Base-by-base conservation (phyloP, 92 coral and sea anemone genomes). In the Ricordea florida region DNA sequence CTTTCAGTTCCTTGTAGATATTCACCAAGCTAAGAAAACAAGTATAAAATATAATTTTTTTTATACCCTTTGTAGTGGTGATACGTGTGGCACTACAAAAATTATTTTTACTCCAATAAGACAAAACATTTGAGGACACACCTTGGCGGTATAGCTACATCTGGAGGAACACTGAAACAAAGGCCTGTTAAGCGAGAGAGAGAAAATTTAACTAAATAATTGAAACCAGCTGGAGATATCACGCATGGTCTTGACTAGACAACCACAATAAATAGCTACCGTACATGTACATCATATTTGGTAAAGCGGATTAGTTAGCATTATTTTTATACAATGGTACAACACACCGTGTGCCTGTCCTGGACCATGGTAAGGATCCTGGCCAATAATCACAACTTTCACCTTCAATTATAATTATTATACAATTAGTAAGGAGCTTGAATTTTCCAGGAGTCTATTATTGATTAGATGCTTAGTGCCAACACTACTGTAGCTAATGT, bases 331-430 rank as follows among this genome's bases (percentile, higher is more conserved):
- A 18, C 27, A 5, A 24, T 1, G 6, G 23, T 2, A 16, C 10
- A 26, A 55, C 62, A 13, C 63, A 93, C 98, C 99, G 83, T 96
- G 99, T 33, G 99, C 99, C 70, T 96, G 99, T 67, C 89, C 75
- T 43, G 93, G 99, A 24, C 97, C 97, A 65, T 96, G 99, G 42
- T 96, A 96, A 3, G 99, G 99, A 64, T 96, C 99, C 74, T 96
- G 99, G 5, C 99, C 99, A 64, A 96, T 93, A 26, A 96, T 84
- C 10, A 96, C 99, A 37, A 96, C 99, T 72, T 96, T 96, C 32
- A 90, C 57, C 82, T 89, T n/a, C 15, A 72, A 55, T 9, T 32
- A n/a, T 3, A 23, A 1, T 37, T 15, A 37, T 17, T 14, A 14
- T 36, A 23, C 14, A 38, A 33, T 13, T 10, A 61, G 18, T 27